Conservation (phyloP, 2,113 vertebrate genomes). For the Antigone vipio region DNA sequence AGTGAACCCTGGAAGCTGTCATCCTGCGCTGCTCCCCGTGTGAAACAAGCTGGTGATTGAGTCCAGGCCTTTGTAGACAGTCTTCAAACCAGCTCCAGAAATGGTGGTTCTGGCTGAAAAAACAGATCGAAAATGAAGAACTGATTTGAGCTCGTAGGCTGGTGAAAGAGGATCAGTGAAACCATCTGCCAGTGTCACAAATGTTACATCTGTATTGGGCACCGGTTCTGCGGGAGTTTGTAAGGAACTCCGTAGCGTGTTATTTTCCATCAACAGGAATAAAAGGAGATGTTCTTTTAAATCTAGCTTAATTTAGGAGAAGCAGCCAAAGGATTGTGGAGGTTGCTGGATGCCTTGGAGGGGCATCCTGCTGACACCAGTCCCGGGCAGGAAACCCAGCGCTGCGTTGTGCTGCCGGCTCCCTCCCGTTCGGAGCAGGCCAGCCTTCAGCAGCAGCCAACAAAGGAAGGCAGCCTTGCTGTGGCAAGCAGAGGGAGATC, state of each 20-base stretch:
- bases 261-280: background rate
- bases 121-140: background rate
- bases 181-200: background rate
- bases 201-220: background rate
- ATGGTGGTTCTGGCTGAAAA: background rate
- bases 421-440: accelerated
- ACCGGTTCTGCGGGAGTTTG: background rate
- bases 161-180: background rate
- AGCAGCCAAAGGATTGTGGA: background rate
- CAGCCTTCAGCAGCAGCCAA: background rate
- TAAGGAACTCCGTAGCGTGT: background rate
- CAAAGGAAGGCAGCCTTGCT: background rate
- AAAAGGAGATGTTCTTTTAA: background rate
- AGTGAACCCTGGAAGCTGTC: conserved; percentile 6
- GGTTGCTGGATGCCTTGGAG: background rate
- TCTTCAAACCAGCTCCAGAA: background rate
- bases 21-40: background rate
- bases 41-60: background rate
- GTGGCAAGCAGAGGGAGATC: accelerated
- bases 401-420: background rate
- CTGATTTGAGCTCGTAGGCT: accelerated
- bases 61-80: background rate
- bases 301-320: background rate
- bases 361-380: background rate
- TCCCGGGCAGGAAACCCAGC: background rate